These are phyloP conservation scores for Trichomycterus rosablanca DNA, from an alignment of 2,113 vertebrate species.

Conservation along the genomic window DNA sequence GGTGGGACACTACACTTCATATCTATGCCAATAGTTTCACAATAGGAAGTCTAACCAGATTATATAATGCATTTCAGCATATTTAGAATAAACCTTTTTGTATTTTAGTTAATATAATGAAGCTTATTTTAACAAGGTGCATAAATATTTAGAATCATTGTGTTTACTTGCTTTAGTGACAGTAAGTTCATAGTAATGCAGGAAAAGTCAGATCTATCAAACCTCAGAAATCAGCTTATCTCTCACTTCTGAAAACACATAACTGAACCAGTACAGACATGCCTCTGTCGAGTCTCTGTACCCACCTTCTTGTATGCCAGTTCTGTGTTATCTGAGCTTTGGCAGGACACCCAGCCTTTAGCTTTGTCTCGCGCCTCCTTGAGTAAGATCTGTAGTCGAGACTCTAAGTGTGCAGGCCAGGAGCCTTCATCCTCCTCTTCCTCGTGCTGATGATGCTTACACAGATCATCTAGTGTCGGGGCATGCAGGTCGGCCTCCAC, in stretches of 20 bases:
- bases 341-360: constrained; percentile 87
- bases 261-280: neutral
- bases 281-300: neutral
- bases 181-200: too few relatives aligned
- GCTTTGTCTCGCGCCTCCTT: constrained; percentile 91
- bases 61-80: too few relatives aligned
- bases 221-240: too few relatives aligned
- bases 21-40: too few relatives aligned
- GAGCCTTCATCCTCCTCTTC: constrained; percentile 73
- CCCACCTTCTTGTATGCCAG: constrained; percentile 90
- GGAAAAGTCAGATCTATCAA: too few relatives aligned
- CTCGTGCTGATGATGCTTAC: constrained; percentile 63
- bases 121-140: too few relatives aligned
- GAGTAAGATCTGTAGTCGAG: constrained; percentile 78
- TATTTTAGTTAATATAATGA: too few relatives aligned
- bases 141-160: too few relatives aligned
- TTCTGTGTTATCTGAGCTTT: constrained; percentile 83
- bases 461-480: constrained; percentile 81
- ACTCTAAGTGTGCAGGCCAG: constrained; percentile 78
- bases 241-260: neutral
- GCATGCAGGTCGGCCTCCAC: constrained; percentile 83
- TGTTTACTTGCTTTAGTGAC: too few relatives aligned
- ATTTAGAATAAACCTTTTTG: too few relatives aligned
- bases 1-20: too few relatives aligned
- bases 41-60: too few relatives aligned